Percentiles rank a stretch among this genome's conserved stretches.
These are phyloP conservation scores for Germaria angustata DNA, from an alignment of 2,888 invertebrate species.

Conservation along the genomic window DNA sequence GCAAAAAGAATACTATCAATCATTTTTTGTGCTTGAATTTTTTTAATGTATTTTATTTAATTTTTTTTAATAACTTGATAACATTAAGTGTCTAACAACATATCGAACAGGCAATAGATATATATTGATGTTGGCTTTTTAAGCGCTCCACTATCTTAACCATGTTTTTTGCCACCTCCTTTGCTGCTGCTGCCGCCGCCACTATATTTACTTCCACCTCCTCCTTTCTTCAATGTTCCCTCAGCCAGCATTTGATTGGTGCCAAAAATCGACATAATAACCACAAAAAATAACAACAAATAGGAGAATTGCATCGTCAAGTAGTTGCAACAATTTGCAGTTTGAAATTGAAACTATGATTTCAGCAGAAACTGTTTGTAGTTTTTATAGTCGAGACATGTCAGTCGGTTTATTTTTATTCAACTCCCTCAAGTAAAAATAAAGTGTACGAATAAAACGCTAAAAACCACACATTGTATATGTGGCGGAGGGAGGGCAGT, in stretches of 20 bases:
- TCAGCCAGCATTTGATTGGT: conserved; percentile 52
- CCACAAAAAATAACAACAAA: conserved; percentile 41
- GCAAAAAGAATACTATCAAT: too few relatives aligned
- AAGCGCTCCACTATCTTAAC: not conserved
- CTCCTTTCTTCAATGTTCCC: conserved; percentile 43
- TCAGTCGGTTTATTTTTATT: not conserved
- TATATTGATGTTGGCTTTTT: too few relatives aligned
- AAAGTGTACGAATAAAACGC: not conserved
- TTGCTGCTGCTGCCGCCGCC: conserved; percentile 48
- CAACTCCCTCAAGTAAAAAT: not conserved
- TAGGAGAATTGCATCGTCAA: conserved; percentile 55
- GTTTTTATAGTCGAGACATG: conserved; percentile 34
- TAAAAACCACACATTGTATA: not conserved
- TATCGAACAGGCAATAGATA: not conserved
- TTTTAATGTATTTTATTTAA: too few relatives aligned
- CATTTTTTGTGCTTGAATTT: too few relatives aligned
- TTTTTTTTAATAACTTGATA: too few relatives aligned
- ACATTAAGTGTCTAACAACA: too few relatives aligned
- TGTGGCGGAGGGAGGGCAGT: too few relatives aligned
- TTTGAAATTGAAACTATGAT: conserved; percentile 23
- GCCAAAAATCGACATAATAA: conserved; percentile 40
- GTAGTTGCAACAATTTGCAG: conserved; percentile 1
- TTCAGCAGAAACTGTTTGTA: not conserved
- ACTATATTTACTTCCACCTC: not conserved
- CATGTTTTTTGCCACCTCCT: conserved; percentile 41